phyloP scores from a whole-genome alignment of 2,113 vertebrate genomes.

The Chinchilla lanigera region DNA sequence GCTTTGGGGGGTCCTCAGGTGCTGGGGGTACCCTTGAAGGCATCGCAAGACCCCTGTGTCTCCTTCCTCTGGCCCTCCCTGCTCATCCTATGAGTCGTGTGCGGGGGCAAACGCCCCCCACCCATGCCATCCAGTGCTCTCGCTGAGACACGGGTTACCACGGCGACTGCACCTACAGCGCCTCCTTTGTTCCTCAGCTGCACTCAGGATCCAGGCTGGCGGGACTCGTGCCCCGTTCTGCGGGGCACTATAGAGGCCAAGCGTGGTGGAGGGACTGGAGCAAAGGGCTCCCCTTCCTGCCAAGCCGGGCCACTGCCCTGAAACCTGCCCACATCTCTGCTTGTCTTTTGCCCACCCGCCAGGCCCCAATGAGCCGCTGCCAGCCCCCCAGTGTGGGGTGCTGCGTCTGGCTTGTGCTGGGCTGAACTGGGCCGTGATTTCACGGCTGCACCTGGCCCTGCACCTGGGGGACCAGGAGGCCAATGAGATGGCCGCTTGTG shows the following conservation, averaged over 20 bases:
- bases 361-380: background rate
- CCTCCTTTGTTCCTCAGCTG: background rate
- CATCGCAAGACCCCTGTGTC: background rate
- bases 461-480: background rate
- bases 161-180: background rate
- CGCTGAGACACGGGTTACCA: background rate
- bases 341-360: background rate
- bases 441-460: background rate
- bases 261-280: accelerated
- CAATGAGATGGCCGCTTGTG: background rate
- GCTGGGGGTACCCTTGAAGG: background rate
- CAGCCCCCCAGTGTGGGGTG: background rate
- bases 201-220: background rate
- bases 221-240: background rate
- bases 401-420: background rate
- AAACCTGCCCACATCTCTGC: background rate
- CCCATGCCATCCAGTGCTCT: background rate
- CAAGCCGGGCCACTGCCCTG: background rate
- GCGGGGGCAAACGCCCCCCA: no score
- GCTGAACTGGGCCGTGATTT: background rate
- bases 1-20: background rate
- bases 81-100: no score
- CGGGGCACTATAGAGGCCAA: background rate
- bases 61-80: background rate
- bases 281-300: background rate